These are phyloP conservation scores for Pseudomyrmex sp. DNA, from an alignment of 1,140 invertebrate genomes.

Conservation along the genomic window DNA sequence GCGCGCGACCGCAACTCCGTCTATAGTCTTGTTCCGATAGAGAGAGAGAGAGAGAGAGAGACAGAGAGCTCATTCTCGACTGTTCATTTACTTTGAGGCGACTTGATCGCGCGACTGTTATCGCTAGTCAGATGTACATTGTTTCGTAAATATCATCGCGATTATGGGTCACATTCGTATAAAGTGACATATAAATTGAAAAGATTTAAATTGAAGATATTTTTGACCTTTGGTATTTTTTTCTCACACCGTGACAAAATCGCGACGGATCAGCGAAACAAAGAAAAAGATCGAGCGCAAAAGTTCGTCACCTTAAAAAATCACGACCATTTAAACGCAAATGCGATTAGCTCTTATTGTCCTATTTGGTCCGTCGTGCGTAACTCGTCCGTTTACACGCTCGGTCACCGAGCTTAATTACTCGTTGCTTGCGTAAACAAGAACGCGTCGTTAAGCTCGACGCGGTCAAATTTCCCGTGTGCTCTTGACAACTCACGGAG, in stretches of 20 bases:
- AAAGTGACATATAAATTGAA: too few relatives aligned
- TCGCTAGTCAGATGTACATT: too few relatives aligned
- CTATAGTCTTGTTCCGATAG: background rate
- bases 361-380: constrained; percentile 6
- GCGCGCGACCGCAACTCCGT: constrained; percentile 18
- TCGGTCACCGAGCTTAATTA: constrained; percentile 28
- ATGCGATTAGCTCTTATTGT: constrained; percentile 10
- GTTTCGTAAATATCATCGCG: too few relatives aligned
- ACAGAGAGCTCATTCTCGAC: background rate
- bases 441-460: background rate
- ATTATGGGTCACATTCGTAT: too few relatives aligned
- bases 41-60: too few relatives aligned
- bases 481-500: constrained; percentile 10
- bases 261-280: background rate
- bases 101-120: background rate
- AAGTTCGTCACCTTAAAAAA: constrained; percentile 22
- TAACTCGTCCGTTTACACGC: background rate
- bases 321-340: background rate
- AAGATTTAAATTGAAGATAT: too few relatives aligned
- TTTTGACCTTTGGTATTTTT: too few relatives aligned
- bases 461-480: constrained; percentile 29
- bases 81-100: constrained; percentile 23
- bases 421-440: constrained; percentile 19
- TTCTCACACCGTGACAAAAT: background rate
- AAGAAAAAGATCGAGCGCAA: too few relatives aligned